Evolutionary conservation across 2,888 invertebrate species (phyloP), one percentile per base, ranked within the genome.

Genomic region (Sphinx pinastri): DNA sequence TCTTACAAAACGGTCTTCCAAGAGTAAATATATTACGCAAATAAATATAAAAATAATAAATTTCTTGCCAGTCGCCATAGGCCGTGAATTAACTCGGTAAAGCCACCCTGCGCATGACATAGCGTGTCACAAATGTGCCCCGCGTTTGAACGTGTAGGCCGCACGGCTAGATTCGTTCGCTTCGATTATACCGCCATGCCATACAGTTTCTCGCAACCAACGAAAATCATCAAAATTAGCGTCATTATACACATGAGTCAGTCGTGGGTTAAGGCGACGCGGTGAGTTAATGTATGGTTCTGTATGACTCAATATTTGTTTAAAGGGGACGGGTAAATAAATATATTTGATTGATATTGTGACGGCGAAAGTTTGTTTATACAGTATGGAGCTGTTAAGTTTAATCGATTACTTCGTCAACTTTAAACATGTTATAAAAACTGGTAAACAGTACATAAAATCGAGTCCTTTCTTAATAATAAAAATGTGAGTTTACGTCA

Each of bases 221-320:
- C 47, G 47, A 60, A 63, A 63, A 63, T 47, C 49, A 49, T 63
- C 47, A 13, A 63, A 63, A 63, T 63, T 63, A 63, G 63, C 63
- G 19, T 63, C 63, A 63, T 63, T 63, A 63, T 19, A 5, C 49
- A 13, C 49, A 13, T 63, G 63, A 63, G 12, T 63, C 63, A 63
- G 47, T 49, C 12, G 25, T 60, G 45, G 6, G 60, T 47, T 49
- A 63, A 16, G 19, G 19, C 57, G 25, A 19, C 4, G 8, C 2
- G 10, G 11, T 55, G 55, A 19, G 10, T 19, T 16, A 10, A 11
- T 10, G 19, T 55, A 19, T 55, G 55, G 16, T 55, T 19, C 19
- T 4, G 19, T 11, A 19, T 55, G 55, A 55, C 10, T 55, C 55
- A 55, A 10, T 11, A 19, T 19, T 54, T 55, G 55, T 55, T 19